Conservation (phyloP, 2,113 vertebrate species). For the Odocoileus hemionus region DNA sequence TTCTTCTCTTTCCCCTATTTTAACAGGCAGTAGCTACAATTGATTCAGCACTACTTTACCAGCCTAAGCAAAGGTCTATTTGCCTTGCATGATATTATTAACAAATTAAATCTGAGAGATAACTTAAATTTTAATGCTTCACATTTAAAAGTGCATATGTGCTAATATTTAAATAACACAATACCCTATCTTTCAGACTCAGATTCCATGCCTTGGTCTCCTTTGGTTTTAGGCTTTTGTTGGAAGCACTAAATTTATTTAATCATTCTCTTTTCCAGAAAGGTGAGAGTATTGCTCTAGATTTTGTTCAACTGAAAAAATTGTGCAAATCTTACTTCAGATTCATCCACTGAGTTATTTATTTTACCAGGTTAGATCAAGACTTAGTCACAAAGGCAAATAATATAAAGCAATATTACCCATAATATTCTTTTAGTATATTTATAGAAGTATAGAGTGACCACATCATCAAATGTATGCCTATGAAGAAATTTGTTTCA, state of each 20-base stretch:
- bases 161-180: constrained; percentile 59
- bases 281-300: constrained; percentile 14
- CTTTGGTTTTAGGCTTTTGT: constrained; percentile 38
- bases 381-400: constrained; percentile 14
- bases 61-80: constrained; percentile 37
- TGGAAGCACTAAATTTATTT: constrained; percentile 28
- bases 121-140: constrained; percentile 56
- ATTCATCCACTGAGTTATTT: constrained; percentile 15
- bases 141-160: constrained; percentile 25
- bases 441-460: background rate
- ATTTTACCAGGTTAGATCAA: constrained; percentile 6
- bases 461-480: background rate
- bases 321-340: background rate
- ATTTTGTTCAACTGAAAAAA: background rate
- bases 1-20: background rate
- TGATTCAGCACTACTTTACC: constrained; percentile 21
- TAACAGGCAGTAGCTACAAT: background rate
- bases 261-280: background rate
- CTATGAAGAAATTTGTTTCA: background rate
- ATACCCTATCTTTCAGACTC: constrained; percentile 7
- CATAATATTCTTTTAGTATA: background rate
- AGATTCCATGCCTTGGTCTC: constrained; percentile 23
- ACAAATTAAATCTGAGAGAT: constrained; percentile 58
- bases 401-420: background rate
- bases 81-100: constrained; percentile 34